Conservation (phyloP, 2,888 invertebrate genomes). For the Bunonema sp. region DNA sequence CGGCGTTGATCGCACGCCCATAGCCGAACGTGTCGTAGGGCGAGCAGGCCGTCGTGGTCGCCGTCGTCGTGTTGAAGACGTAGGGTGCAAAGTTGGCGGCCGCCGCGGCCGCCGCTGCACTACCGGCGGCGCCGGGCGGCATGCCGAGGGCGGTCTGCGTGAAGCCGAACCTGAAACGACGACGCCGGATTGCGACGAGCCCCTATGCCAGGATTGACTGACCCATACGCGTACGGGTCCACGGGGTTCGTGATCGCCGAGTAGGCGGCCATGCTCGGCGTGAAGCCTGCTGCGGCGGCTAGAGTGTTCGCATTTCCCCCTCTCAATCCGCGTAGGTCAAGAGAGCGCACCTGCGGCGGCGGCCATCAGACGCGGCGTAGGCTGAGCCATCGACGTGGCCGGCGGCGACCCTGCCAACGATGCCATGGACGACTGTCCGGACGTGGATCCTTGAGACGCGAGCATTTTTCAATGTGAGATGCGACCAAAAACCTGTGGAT, state of each 20-base stretch:
- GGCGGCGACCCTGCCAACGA: conserved; percentile 1
- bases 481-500: too few species aligned
- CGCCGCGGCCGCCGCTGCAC: too few species aligned
- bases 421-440: conserved; percentile 1
- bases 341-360: not conserved
- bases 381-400: conserved; percentile 1
- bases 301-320: too few species aligned
- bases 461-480: not conserved
- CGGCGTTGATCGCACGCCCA: too few species aligned
- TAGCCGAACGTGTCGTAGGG: conserved; percentile 28
- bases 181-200: not conserved
- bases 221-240: conserved; percentile 22
- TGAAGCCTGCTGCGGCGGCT: too few species aligned
- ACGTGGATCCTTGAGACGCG: not conserved
- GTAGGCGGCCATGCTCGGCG: too few species aligned
- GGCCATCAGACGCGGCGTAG: not conserved
- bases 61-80: conserved; percentile 26
- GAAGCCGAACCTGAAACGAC: conserved; percentile 19
- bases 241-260: conserved; percentile 15
- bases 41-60: conserved; percentile 13
- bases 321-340: too few species aligned
- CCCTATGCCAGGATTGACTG: conserved; percentile 13
- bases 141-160: conserved; percentile 17
- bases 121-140: too few species aligned
- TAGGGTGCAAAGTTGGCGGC: conserved; percentile 26